A percentile compares a stretch with the other conserved stretches of the same genome.
These are phyloP conservation scores for Fulmarus glacialis DNA, from an alignment of 2,113 vertebrate genomes.

Conservation along the genomic window DNA sequence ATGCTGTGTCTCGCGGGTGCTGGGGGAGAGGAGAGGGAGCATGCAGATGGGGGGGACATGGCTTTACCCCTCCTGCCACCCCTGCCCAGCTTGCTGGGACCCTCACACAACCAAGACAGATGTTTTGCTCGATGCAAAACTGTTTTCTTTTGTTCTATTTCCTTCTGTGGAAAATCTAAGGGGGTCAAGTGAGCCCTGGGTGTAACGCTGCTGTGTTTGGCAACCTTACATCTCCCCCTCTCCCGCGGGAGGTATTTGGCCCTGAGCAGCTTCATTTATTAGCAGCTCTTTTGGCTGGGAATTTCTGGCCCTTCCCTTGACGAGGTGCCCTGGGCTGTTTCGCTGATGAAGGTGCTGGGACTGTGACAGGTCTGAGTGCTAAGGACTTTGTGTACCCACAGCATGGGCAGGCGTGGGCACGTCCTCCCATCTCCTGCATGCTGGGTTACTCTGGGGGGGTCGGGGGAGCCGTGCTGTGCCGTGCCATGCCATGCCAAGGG, in stretches of 20 bases:
- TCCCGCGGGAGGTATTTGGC: background rate
- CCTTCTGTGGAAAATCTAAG: background rate
- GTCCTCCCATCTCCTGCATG: background rate
- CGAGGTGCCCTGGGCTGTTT: background rate
- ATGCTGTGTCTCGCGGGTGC: background rate
- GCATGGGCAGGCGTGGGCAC: background rate
- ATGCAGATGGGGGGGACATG: rapidly evolving
- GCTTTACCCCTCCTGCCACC: background rate
- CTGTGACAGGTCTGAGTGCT: background rate
- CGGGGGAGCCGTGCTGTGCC: rapidly evolving
- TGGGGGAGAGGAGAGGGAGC: background rate
- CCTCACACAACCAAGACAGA: background rate
- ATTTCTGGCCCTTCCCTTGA: background rate
- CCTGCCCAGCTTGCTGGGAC: background rate
- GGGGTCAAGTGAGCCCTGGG: background rate
- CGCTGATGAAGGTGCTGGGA: background rate
- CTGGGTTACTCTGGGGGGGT: rapidly evolving
- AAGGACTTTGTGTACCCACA: rapidly evolving
- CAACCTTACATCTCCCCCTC: background rate
- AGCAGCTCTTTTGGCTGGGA: background rate
- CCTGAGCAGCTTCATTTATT: background rate
- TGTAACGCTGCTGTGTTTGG: background rate
- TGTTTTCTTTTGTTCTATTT: background rate
- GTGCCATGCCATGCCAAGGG: background rate
- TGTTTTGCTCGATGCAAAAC: background rate